Percentiles rank a stretch among this genome's conserved stretches.
Conservation (phyloP, 2,797 vertebrate genomes). For the Poecile montanus region DNA sequence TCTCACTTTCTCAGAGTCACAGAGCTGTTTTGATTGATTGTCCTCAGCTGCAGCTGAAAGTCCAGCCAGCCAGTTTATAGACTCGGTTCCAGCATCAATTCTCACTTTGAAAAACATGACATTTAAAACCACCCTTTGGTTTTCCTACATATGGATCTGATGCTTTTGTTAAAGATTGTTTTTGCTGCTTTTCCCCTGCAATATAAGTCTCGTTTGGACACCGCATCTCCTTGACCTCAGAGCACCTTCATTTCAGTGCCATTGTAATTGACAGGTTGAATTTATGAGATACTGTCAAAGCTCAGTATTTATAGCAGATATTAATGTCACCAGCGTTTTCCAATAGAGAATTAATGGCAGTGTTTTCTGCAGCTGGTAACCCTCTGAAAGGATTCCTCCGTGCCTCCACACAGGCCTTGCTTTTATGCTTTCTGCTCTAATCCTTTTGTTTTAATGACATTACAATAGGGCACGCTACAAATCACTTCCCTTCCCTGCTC, state of each 20-base stretch:
- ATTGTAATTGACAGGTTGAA: constrained; percentile 65
- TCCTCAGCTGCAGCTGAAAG: constrained; percentile 70
- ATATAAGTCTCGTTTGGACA: constrained; percentile 63
- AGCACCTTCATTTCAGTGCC: constrained; percentile 73
- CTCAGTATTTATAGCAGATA: constrained; percentile 72
- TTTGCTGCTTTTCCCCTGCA: constrained; percentile 61
- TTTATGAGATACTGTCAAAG: constrained; percentile 67
- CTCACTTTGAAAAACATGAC: constrained; percentile 76
- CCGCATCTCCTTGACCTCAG: constrained; percentile 70
- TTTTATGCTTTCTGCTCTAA: constrained; percentile 34
- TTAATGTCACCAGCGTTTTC: constrained; percentile 70
- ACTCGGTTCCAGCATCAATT: constrained; percentile 73
- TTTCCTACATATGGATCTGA: constrained; percentile 75
- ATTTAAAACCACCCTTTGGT: constrained; percentile 75
- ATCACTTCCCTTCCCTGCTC: background rate
- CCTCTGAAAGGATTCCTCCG: constrained; percentile 36
- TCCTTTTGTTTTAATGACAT: constrained; percentile 41
- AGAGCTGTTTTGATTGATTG: constrained; percentile 69
- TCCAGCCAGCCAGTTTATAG: constrained; percentile 66
- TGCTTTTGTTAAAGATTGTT: constrained; percentile 67
- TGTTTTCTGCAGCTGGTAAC: constrained; percentile 29
- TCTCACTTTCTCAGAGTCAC: constrained; percentile 43
- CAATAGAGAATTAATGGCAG: constrained; percentile 53
- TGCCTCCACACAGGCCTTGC: background rate
- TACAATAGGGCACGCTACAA: constrained; percentile 9